These are phyloP conservation scores for Mus caroli DNA, from an alignment of 2,797 vertebrate species.

Conservation along the genomic window DNA sequence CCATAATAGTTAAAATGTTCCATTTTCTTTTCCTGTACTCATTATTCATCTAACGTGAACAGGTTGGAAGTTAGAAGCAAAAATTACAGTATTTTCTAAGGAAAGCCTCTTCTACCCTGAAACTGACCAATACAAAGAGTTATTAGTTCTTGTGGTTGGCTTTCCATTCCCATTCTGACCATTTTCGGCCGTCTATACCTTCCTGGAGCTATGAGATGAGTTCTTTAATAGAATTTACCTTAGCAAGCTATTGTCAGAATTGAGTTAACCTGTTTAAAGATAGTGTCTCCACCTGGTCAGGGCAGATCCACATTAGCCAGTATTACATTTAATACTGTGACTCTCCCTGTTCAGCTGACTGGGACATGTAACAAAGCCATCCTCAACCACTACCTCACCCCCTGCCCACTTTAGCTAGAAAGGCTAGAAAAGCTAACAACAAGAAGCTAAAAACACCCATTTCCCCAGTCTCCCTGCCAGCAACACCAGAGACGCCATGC, in stretches of 20 bases:
- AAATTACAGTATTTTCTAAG: slow-evolving; percentile 4
- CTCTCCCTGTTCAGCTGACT: not conserved
- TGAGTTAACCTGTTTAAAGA: not conserved
- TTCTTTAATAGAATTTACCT: not conserved
- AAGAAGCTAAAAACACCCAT: not conserved
- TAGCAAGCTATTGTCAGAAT: not conserved
- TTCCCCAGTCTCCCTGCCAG: not conserved
- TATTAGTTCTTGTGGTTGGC: not conserved
- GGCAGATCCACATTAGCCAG: not conserved
- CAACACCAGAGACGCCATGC: not conserved
- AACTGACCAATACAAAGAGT: slow-evolving; percentile 7
- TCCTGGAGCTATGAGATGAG: not conserved
- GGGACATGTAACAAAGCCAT: not conserved
- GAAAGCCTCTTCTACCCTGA: not conserved
- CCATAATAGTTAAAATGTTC: slow-evolving; percentile 6
- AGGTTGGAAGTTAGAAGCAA: slow-evolving; percentile 27
- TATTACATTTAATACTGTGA: not conserved
- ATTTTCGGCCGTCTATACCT: not conserved
- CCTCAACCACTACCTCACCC: not conserved
- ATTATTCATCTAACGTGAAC: not conserved
- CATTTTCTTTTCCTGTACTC: not conserved
- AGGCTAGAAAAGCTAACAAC: not conserved
- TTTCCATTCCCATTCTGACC: not conserved
- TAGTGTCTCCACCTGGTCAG: not conserved
- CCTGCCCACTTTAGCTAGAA: not conserved